Conservation (phyloP, 92 coral and sea anemone species). For the Bergia sp. region DNA sequence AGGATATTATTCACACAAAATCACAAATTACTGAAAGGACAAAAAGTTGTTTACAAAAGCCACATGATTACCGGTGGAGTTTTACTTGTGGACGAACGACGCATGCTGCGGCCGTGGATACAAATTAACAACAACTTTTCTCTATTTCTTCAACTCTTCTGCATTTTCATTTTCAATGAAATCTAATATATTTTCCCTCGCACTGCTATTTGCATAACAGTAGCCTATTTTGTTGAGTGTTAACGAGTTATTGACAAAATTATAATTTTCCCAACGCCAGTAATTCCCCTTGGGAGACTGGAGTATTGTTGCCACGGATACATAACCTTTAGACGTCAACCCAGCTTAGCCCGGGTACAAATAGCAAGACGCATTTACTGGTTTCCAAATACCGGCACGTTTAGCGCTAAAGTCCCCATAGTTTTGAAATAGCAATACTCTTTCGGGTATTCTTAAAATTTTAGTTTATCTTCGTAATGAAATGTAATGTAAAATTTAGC, state of each 20-base stretch:
- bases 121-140: neutral
- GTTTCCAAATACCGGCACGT: conserved; percentile 32
- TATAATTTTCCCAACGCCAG: neutral
- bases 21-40: neutral
- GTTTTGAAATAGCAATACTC: neutral
- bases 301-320: conserved; percentile 23
- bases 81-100: neutral
- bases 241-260: neutral
- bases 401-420: neutral
- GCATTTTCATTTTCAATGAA: conserved; percentile 26
- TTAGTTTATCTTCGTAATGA: neutral
- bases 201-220: conserved; percentile 35
- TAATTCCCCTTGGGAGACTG: neutral
- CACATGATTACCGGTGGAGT: neutral
- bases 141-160: neutral
- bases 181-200: conserved; percentile 4
- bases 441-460: neutral
- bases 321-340: neutral
- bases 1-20: neutral
- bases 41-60: neutral
- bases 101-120: neutral
- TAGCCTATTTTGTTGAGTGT: neutral
- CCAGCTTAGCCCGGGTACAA: neutral
- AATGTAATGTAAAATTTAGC: no score
- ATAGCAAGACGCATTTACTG: neutral